phyloP scores from a whole-genome alignment of 2,888 invertebrate species.

The Orgyia antiqua region DNA sequence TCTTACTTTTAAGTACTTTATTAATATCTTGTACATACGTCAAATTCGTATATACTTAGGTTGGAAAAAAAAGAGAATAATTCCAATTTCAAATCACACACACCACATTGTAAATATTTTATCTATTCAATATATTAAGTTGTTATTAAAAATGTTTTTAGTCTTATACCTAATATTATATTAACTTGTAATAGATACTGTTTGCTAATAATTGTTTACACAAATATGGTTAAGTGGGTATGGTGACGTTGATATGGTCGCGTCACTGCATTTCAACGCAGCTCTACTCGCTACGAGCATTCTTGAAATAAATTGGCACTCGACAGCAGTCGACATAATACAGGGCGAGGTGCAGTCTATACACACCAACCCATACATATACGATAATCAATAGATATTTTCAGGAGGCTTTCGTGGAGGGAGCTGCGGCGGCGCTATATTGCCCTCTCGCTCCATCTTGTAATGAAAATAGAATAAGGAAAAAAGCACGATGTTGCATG shows the following conservation, averaged over 20 bases:
- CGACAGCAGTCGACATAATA: constrained; percentile 57
- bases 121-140: too few species aligned
- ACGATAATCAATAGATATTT: constrained; percentile 78
- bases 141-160: too few species aligned
- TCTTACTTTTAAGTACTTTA: too few species aligned
- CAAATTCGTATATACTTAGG: too few species aligned
- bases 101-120: too few species aligned
- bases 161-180: too few species aligned
- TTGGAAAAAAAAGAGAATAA: too few species aligned
- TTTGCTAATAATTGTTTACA: constrained; percentile 37
- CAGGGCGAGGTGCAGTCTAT: constrained; percentile 60
- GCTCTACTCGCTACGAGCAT: constrained; percentile 36
- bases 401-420: constrained; percentile 75
- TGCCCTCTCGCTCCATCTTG: constrained; percentile 56
- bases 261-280: constrained; percentile 31
- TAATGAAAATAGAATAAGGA: constrained; percentile 57
- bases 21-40: too few species aligned
- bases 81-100: too few species aligned
- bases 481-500: constrained; percentile 33
- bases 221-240: constrained; percentile 33
- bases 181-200: too few species aligned
- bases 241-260: constrained; percentile 31
- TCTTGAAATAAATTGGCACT: constrained; percentile 76
- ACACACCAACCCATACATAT: constrained; percentile 62
- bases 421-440: constrained; percentile 44